A percentile compares a stretch with the other conserved stretches of the same genome.
Conservation (phyloP, 1,140 invertebrate genomes). For the Mercenaria mercenaria region DNA sequence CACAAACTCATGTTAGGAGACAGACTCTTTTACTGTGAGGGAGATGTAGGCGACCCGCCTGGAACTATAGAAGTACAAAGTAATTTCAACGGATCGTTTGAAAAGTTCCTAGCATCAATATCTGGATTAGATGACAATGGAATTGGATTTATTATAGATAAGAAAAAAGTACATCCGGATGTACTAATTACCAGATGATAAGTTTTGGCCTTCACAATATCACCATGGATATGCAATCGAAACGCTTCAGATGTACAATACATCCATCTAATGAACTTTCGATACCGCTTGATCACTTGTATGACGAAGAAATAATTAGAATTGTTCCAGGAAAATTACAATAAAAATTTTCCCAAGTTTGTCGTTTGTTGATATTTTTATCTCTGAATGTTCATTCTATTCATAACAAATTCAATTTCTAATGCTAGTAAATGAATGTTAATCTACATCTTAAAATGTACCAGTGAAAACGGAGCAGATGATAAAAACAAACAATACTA, state of each 20-base stretch:
- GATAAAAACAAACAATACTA: too few relatives aligned
- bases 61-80: background rate
- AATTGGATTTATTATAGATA: background rate
- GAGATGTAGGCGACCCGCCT: background rate
- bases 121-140: background rate
- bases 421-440: too few relatives aligned
- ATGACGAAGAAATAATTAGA: background rate
- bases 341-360: too few relatives aligned
- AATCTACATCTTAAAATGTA: too few relatives aligned
- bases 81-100: background rate
- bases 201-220: background rate
- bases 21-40: conserved; percentile 4
- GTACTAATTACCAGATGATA: background rate
- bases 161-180: background rate
- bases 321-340: conserved; percentile 7
- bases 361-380: too few relatives aligned
- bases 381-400: too few relatives aligned
- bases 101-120: background rate
- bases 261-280: background rate
- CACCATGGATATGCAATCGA: background rate
- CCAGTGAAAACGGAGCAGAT: too few relatives aligned
- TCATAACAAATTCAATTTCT: too few relatives aligned
- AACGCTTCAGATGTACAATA: background rate
- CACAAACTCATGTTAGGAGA: too few relatives aligned
- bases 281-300: background rate